phyloP scores from a whole-genome alignment of 2,113 vertebrate genomes.

The Cebus imitator region DNA sequence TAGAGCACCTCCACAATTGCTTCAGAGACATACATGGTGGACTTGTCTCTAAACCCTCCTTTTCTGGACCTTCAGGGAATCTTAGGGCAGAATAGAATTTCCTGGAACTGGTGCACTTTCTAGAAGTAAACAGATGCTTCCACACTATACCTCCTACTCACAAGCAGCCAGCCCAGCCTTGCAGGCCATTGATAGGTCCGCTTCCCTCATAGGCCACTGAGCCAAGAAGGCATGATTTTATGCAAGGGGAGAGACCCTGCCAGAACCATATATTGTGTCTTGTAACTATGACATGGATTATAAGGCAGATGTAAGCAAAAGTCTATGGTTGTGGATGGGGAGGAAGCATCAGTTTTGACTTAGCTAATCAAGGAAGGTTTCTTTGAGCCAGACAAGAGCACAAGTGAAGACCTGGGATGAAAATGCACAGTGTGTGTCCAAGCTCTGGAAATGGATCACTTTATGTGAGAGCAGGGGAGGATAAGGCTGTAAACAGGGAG shows the following conservation, averaged over 20 bases:
- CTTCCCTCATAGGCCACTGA: neutral
- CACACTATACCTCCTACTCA: neutral
- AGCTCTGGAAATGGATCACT: neutral
- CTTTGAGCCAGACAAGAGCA: neutral
- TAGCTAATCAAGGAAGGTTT: neutral
- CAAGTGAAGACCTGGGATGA: neutral
- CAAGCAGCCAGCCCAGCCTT: neutral
- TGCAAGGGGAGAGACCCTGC: neutral
- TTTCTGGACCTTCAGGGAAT: neutral
- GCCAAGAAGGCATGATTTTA: neutral
- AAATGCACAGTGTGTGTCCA: neutral
- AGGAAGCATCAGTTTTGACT: neutral
- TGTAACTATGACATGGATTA: neutral
- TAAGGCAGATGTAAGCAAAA: neutral
- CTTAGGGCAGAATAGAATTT: neutral
- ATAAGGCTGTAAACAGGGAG: neutral
- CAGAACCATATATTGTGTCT: neutral
- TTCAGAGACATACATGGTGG: neutral
- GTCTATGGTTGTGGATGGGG: neutral
- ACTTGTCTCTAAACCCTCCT: neutral
- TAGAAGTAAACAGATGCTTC: neutral
- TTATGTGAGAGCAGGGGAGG: neutral
- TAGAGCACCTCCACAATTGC: neutral
- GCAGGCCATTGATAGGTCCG: no score
- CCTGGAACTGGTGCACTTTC: neutral